Base-by-base conservation (phyloP, 2,113 vertebrate genomes). In the Chionomys nivalis region DNA sequence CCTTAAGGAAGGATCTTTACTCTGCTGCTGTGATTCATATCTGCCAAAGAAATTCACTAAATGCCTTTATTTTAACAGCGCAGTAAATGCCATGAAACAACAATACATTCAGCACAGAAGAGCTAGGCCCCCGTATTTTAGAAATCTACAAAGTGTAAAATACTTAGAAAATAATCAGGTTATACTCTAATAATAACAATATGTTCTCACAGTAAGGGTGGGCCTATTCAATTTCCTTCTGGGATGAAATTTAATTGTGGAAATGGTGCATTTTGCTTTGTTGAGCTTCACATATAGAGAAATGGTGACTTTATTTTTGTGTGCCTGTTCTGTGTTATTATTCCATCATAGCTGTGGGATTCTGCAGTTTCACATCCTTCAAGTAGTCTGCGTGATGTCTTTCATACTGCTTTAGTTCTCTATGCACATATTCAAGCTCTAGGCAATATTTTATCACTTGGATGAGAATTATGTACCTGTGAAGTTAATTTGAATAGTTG, bases 401-500 rank as follows among this genome's bases (percentile, higher is more conserved):
- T 93, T 93, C 31, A 61, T 28, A 31, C 55, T 61, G 42, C 70
- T 93, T 63, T 68, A 93, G 82, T 11, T 93, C 1, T n/a, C 16
- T 11, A 61, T 94, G 61, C 89, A 87, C 24, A 75, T 78, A 68
- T 61, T 58, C 52, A 77, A 68, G 55, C 61, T 92, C n/a, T 82
- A 93, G n/a, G 52, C 14, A 83, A 78, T n/a, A 33, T 93, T 94
- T 92, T 77, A 91, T 82, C 63, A 93, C 12, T 9, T 76, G 3
- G 89, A 8, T 73, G 36, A 89, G 4, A 95, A 77, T 52, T 90
- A 42, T 24, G 26, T 81, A 66, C 52, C 66, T 87, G 36, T 96
- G 83, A 93, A 93, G 66, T 89, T 93, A 92, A 95, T 90, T 90
- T 92, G 58, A 90, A 87, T 70, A 90, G 5, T 14, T 81, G 36